Evolutionary conservation across 1,140 invertebrate genomes (phyloP), one percentile per base, ranked within the genome.

Genomic region (Andrena cerasifolii): DNA sequence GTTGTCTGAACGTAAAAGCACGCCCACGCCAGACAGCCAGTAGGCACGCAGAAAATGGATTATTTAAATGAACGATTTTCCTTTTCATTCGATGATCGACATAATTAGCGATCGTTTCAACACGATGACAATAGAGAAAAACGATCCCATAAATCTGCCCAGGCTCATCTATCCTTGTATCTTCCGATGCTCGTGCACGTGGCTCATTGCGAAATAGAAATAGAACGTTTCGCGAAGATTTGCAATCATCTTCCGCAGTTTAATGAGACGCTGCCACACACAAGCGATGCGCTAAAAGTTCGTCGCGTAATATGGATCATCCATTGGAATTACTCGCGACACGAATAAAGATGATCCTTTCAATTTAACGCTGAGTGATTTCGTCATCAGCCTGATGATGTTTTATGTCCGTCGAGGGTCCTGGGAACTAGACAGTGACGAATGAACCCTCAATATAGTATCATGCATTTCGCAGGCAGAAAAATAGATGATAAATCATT

Each of bases 191-290:
- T 10, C n/a, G 28, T 10, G 10, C 14, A 4, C 28, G 12, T 10
- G 28, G 7, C 14, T 14, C 14, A 5, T 73, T 80, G 59, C 72
- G 71, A 82, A 80, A 80, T 8, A 26, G 24, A 28, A 18, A 24
- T 36, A n/a, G 16, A 31, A 1, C 5, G 65, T 59, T 63, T 63
- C 65, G 43, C 24, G 40, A 56, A 43, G n/a, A 73, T 54, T 56
- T 49, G 45, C 53, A 63, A 33, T 26, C 16, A 71, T 59, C 58
- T 79, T 71, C 72, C 40, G 14, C 58, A 49, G 24, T 40, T 71
- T 82, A 82, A 82, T 65, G 71, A 82, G 71, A 59, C 28, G 26
- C 24, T 6, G 28, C 26, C 21, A 51, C 49, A 63, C 58, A 45
- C 71, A 72, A 81, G 59, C 53, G 61, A 56, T n/a, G 24, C 54